Percentiles rank a stretch among this genome's conserved stretches.
phyloP scores from a whole-genome alignment of 2,797 vertebrate genomes.

The Adrianichthys oophorus region DNA sequence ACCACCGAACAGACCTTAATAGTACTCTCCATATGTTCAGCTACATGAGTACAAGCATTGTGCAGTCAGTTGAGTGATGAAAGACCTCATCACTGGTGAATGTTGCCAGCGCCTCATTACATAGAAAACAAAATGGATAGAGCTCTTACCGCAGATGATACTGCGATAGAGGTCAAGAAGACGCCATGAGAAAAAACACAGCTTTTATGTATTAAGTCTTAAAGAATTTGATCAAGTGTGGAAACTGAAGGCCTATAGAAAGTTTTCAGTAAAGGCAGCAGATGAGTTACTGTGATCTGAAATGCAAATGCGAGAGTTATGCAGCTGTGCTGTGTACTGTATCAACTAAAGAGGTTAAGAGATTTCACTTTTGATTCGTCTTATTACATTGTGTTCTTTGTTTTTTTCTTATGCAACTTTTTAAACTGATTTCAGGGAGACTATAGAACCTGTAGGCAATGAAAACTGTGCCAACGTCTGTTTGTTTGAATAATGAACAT shows the following conservation, averaged over 20 bases:
- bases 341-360: slow-evolving; percentile 5
- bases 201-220: slow-evolving; percentile 7
- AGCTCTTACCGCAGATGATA: slow-evolving; percentile 14
- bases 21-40: slow-evolving; percentile 62
- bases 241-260: slow-evolving; percentile 4
- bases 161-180: slow-evolving; percentile 19
- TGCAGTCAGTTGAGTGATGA: slow-evolving; percentile 56
- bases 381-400: slow-evolving; percentile 30
- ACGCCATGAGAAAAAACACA: slow-evolving; percentile 5
- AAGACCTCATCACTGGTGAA: slow-evolving; percentile 51
- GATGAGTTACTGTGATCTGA: slow-evolving; percentile 14
- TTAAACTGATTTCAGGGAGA: slow-evolving; percentile 50
- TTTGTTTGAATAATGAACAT: slow-evolving; percentile 68
- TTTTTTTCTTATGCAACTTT: slow-evolving; percentile 41
- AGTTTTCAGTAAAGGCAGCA: neutral
- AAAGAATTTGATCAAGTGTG: neutral
- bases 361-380: slow-evolving; percentile 32
- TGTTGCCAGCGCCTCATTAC: slow-evolving; percentile 51
- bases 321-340: slow-evolving; percentile 13
- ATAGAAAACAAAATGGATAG: slow-evolving; percentile 21
- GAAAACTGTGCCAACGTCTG: slow-evolving; percentile 61
- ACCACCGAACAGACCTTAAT: slow-evolving; percentile 54
- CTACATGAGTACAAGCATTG: slow-evolving; percentile 59
- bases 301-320: slow-evolving; percentile 22
- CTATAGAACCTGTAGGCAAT: slow-evolving; percentile 41